These are phyloP conservation scores for Vandiemenella viatica DNA, from an alignment of 2,888 invertebrate genomes.

Conservation along the genomic window DNA sequence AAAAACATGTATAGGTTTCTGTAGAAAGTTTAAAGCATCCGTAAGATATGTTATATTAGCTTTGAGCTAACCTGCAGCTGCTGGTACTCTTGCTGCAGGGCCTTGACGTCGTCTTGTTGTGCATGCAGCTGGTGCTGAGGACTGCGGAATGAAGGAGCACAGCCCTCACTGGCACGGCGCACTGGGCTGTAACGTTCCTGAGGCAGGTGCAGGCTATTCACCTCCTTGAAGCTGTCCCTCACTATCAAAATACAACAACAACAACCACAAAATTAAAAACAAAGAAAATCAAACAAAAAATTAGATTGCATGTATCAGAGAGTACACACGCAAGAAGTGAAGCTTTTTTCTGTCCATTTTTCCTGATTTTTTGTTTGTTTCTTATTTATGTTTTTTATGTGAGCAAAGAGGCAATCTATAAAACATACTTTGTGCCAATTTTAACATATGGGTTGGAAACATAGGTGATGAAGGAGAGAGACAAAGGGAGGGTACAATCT, in stretches of 20 bases:
- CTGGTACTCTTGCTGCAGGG: slow-evolving; percentile 64
- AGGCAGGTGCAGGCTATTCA: slow-evolving; percentile 33
- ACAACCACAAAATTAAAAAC: slow-evolving; percentile 6
- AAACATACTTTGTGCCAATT: too few relatives aligned
- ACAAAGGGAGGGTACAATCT: too few relatives aligned
- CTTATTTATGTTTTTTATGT: too few relatives aligned
- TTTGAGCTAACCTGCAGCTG: slow-evolving; percentile 47
- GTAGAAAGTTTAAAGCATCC: neutral
- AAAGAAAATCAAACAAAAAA: slow-evolving; percentile 3
- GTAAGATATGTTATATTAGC: neutral
- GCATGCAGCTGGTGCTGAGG: slow-evolving; percentile 16
- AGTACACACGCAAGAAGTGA: too few relatives aligned
- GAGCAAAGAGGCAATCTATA: too few relatives aligned
- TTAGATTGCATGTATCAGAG: too few relatives aligned
- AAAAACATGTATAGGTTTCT: neutral
- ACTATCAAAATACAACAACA: slow-evolving; percentile 26
- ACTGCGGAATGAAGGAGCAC: slow-evolving; percentile 36
- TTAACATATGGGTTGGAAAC: too few relatives aligned
- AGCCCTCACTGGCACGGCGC: slow-evolving; percentile 74
- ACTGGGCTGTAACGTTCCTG: slow-evolving; percentile 80
- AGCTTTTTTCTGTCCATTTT: too few relatives aligned
- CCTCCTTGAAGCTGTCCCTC: slow-evolving; percentile 42
- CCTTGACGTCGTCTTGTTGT: slow-evolving; percentile 28
- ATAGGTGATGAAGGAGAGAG: too few relatives aligned
- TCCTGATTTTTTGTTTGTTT: too few relatives aligned